A percentile compares a stretch with the other conserved stretches of the same genome.
These are phyloP conservation scores for Cricetomys ansorgei DNA, from an alignment of 2,113 vertebrate genomes.

Conservation along the genomic window DNA sequence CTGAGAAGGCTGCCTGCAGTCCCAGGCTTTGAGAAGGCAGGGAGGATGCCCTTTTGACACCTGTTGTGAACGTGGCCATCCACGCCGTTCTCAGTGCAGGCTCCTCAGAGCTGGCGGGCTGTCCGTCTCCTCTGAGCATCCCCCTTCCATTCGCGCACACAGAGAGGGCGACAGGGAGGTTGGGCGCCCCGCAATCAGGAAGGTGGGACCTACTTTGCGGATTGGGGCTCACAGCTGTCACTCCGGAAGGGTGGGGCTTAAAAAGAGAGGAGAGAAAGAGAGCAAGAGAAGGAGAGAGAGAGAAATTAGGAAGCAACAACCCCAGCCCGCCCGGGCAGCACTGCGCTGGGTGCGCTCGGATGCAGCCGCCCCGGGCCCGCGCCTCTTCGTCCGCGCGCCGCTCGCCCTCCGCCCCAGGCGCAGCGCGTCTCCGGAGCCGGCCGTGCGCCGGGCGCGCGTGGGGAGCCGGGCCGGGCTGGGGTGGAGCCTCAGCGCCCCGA, in stretches of 20 bases:
- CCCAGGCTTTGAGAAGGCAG: neutral
- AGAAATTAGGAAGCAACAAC: slow-evolving; percentile 54
- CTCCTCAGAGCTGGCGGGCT: rapidly evolving
- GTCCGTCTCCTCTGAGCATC: neutral
- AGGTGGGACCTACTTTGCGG: slow-evolving; percentile 70
- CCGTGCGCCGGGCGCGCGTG: neutral
- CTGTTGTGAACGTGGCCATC: slow-evolving; percentile 46
- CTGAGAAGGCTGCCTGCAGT: neutral
- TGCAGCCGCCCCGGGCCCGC: slow-evolving; percentile 25
- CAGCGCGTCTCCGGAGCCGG: slow-evolving; percentile 9
- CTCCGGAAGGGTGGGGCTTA: slow-evolving; percentile 79
- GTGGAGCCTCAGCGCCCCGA: slow-evolving; percentile 24
- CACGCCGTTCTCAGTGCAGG: neutral
- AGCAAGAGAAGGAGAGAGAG: neutral
- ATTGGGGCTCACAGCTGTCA: slow-evolving; percentile 81
- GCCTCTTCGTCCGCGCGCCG: slow-evolving; percentile 50
- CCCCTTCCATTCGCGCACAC: neutral
- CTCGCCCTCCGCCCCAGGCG: slow-evolving; percentile 1
- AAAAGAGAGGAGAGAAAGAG: neutral
- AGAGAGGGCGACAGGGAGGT: neutral
- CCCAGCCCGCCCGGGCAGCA: neutral
- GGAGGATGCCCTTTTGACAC: slow-evolving; percentile 31
- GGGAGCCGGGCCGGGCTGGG: neutral
- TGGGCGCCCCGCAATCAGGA: neutral
- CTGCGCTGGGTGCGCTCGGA: slow-evolving; percentile 6